Evolutionary conservation across 2,113 vertebrate species (phyloP), one percentile per base, ranked within the genome.

Genomic region (Lathamus discolor): DNA sequence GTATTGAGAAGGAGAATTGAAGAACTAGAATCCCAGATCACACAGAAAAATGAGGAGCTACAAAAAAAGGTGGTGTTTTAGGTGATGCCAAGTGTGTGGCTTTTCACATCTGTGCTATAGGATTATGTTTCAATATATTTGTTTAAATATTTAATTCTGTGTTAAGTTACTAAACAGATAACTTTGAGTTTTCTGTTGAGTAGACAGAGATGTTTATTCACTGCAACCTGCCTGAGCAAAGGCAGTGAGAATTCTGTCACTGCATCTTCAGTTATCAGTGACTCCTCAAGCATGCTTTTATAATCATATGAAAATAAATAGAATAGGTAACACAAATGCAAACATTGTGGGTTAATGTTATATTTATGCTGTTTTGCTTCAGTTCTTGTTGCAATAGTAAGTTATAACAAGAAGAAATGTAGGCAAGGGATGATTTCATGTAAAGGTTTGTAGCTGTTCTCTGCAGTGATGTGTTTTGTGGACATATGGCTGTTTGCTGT

Each of bases 1-100:
- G 74, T 99, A 46, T 96, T 99, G 49, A 99, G 97, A 96, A 99
- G 98, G 97, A 99, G 98, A 75, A 97, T 98, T 4, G 98, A 99
- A 91, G 99, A 99, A 41, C 95, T 99, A 8, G 99, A 99, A 85
- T 96, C 98, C 19, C 98, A 98, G 85, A 97, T 99, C n/a, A 49
- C 92, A 7, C 97, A 97, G 12, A 98, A 97, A 97, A 97, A 98
- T 83, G 94, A 97, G 79, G 98, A 99, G 11, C 96, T 99, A 79
- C 94, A 97, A 33, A 95, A 95, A 72, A 98, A 98, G 98, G 99
- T 99, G 67, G 15, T 18, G 7, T 41, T 92, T 90, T 51, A 5
- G 39, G 7, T 9, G 20, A 46, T 17, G 39, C 20, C 5, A n/a
- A 76, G 7, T 7, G 16, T 61, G 6, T 43, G n/a, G 8, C 20